Evolutionary conservation across 2,888 invertebrate genomes (phyloP), one percentile per base, ranked within the genome.

Genomic region (Crioceris asparagi): DNA sequence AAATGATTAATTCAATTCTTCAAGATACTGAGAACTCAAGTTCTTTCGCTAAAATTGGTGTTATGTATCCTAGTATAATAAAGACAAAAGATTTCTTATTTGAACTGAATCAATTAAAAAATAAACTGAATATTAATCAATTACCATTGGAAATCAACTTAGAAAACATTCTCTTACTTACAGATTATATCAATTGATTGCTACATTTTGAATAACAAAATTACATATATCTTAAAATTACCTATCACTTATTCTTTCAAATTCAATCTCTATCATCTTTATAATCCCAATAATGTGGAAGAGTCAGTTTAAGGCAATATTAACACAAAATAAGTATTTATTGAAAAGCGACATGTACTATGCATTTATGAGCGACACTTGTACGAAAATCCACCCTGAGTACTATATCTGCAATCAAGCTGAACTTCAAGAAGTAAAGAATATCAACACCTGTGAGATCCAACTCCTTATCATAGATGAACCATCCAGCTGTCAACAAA

Each of bases 301-400:
- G 14, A 17, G 11, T 18, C 18, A 15, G 17, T 32, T 25, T 12
- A 25, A 12, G 6, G 25, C 12, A 11, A 25, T 25, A 25, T 4
- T 25, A 4, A n/a, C 25, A 25, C 25, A 6, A 3, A 25, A 4
- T 25, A 25, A 25, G n/a, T 25, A 25, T 6, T 12, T 25, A 11
- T 21, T 32, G 32, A 32, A 32, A 15, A 21, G 15, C 5, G 19
- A 32, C 15, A 12, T 32, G 19, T 21, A 19, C 32, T 32, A 21
- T 7, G 21, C 21, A 23, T 32, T 32, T 15, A 6, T 11, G 4
- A 21, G 21, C 21, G 19, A 32, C 7, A 11, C 18, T 12, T 32
- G 19, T 8, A 12, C 19, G 2, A 19, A 32, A 32, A 32, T 32
- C 14, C 14, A 17, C 10, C 15, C 19, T 4, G 8, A 18, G 18